Base-by-base conservation (phyloP, 2,888 invertebrate species). In the Xanthorhoe spadicearia region DNA sequence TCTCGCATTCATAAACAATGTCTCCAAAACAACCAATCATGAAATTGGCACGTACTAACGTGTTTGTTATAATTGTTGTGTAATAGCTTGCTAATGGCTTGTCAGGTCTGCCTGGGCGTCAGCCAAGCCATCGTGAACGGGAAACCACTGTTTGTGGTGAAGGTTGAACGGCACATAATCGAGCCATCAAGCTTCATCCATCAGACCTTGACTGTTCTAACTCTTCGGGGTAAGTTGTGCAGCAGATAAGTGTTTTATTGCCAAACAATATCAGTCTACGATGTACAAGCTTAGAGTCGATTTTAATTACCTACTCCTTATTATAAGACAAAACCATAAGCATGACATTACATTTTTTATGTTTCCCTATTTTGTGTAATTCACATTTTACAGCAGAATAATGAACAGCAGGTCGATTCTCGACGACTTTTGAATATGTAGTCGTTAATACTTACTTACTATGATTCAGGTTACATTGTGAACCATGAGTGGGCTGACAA, bases 401-500 rank as follows among this genome's bases (percentile, higher is more conserved):
- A n/a, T n/a, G n/a, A n/a, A n/a, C n/a, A n/a, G n/a, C n/a, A n/a
- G n/a, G n/a, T n/a, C n/a, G n/a, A n/a, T n/a, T n/a, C n/a, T n/a
- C n/a, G n/a, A n/a, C n/a, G n/a, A n/a, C n/a, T n/a, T n/a, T n/a
- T n/a, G n/a, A n/a, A n/a, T n/a, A n/a, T n/a, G n/a, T n/a, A 15
- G 10, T 46, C 13, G 46, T 46, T 46, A n/a, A n/a, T n/a, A n/a
- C 5, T 32, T 4, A 32, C 0, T 6, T 32, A 32, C 19, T 35
- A 52, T 56, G 62, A 9, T 17, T 56, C 8, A 87, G 95, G 95
- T 56, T 92, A 93, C 77, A 93, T 94, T 32, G 84, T 95, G 17
- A 94, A 92, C 71, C 95, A 95, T 69, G 94, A 95, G 81, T 95
- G 95, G 95, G 91, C 94, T 8, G 90, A 94, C 64, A 93, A 91